Evolutionary conservation across 2,888 invertebrate genomes (phyloP), one percentile per base, ranked within the genome.

Genomic region (Leucozona laternaria): DNA sequence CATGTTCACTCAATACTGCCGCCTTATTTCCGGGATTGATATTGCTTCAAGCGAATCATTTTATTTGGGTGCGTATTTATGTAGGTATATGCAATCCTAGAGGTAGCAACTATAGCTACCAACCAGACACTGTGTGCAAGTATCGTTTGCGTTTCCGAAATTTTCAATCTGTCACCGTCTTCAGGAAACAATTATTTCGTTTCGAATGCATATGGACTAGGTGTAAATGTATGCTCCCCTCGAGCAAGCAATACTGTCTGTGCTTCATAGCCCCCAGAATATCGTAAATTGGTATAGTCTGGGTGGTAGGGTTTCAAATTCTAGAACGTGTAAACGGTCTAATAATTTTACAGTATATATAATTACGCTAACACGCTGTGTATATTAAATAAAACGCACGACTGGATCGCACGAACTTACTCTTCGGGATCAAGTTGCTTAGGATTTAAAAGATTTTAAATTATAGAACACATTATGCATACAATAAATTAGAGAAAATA

Each of bases 61-160:
- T 43, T 31, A 68, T 53, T 31, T 48, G 45, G 71, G 55, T 73
- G 37, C 22, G 64, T 48, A 1, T n/a, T n/a, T n/a, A n/a, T n/a
- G n/a, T n/a, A n/a, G n/a, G n/a, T 15, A 15, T 37, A 15, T 34
- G 3, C 15, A 37, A 37, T 40, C 37, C 37, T 60, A 60, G 37
- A 68, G 53, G 68, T 68, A 28, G 2, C 13, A 10, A n/a, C 37
- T 60, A 60, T 37, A 68, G 53, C 53, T 68, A 28, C 0, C 13
- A 10, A 8, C 28, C 20, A 50, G 34, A 68, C 68, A 68, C 34
- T 50, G 53, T 50, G 53, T 17, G 40, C 53, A 43, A 66, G 15
- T n/a, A 43, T n/a, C 20, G 11, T 78, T 78, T 82, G 82, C 81
- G 73, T 78, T 78, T 82, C 86, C 81, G 73, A 83, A 79, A 64